Base-by-base conservation (phyloP, 2,797 vertebrate genomes). In the Rhinophrynus dorsalis region DNA sequence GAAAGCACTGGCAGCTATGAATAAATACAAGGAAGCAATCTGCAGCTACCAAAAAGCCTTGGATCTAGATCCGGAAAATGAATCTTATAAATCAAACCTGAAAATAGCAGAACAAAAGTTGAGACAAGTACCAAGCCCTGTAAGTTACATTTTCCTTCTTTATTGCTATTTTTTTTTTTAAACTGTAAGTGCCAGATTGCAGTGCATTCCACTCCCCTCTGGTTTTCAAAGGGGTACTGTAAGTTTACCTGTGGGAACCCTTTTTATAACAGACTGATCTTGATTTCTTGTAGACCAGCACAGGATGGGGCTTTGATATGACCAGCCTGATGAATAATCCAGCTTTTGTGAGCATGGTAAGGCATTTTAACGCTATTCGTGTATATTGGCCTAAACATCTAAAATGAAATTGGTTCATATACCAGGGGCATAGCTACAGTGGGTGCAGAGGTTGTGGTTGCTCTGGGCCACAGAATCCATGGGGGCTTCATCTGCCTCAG, bases 281-380 rank as follows among this genome's bases (percentile, higher is more conserved):
- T 20, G 42, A 45, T 45, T 18, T 21, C 78, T 80, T 84, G 74
- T 87, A 98, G 96, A 96, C 92, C 70, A 95, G 92, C 52, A 91
- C 94, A 20, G 94, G 95, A 78, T 57, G 97, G 81, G 94, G 96
- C 64, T 98, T 99, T 77, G 96, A 99, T 86, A 98, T 99, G 96
- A 94, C 96, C 27, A 98, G 96, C 79, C 89, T 99, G 84, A 98
- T 99, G 88, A 99, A 98, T 87, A 99, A 98, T 86, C 96, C 96
- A 24, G 95, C 96, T 38, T 98, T 98, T 87, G 97, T 98, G 83
- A 98, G 96, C 84, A 98, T 99, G 97, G 97, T 98, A 77, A 94
- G 68, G 20, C 18, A 15, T 11, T 6, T 20, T n/a, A n/a, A n/a
- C n/a, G n/a, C n/a, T n/a, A n/a, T n/a, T n/a, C n/a, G n/a, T n/a